phyloP scores from a whole-genome alignment of 2,797 vertebrate genomes.

The Mus caroli region DNA sequence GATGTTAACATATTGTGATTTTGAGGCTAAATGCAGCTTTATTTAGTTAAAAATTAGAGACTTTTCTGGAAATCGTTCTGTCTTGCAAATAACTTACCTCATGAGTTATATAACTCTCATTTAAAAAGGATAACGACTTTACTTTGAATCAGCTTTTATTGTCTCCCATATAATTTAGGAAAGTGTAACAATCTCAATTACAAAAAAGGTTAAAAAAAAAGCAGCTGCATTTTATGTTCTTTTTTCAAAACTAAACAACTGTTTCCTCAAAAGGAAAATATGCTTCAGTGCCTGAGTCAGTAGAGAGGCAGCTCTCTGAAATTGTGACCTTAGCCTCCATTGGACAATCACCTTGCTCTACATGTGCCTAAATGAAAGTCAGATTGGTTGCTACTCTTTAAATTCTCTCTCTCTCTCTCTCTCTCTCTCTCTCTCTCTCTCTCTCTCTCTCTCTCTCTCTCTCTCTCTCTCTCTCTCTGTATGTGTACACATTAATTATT shows the following conservation, averaged over 20 bases:
- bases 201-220: background rate
- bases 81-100: slow-evolving; percentile 42
- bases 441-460: no score
- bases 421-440: no score
- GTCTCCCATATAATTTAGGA: slow-evolving; percentile 62
- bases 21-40: background rate
- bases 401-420: background rate
- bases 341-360: background rate
- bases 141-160: slow-evolving; percentile 63
- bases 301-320: background rate
- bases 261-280: background rate
- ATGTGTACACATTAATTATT: background rate
- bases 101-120: slow-evolving; percentile 21
- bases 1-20: slow-evolving; percentile 27
- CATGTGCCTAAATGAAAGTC: background rate
- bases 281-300: background rate
- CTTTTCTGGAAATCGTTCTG: background rate
- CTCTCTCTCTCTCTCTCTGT: no score
- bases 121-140: slow-evolving; percentile 68
- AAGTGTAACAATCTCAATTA: slow-evolving; percentile 55
- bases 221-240: background rate
- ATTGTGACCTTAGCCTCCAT: background rate
- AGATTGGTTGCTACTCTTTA: background rate
- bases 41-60: slow-evolving; percentile 52
- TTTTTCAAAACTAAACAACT: background rate